phyloP scores from a whole-genome alignment of 2,113 vertebrate species.

The Oryzias javanicus region DNA sequence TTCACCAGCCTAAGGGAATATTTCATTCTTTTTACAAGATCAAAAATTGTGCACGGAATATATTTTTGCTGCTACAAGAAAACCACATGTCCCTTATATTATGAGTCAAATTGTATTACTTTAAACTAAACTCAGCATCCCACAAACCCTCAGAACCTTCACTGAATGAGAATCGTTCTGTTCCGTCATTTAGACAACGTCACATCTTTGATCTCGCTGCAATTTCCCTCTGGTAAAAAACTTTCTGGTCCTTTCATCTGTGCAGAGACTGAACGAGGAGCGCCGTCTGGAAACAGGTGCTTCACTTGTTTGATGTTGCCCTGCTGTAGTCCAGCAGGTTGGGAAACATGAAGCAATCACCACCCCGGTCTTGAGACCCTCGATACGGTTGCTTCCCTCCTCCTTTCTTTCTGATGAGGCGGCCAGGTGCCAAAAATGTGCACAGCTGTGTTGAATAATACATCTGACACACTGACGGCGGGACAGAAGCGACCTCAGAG shows the following conservation, averaged over 20 bases:
- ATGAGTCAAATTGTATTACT: constrained; percentile 13
- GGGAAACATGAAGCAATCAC: constrained; percentile 39
- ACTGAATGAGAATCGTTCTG: constrained; percentile 44
- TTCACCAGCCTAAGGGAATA: not conserved
- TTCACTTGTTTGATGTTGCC: constrained; percentile 62
- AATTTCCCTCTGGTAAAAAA: constrained; percentile 40
- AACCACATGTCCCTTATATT: not conserved
- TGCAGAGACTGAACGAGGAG: constrained; percentile 31
- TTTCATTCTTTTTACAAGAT: not conserved
- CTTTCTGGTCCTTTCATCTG: constrained; percentile 62
- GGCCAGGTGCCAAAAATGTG: constrained; percentile 59
- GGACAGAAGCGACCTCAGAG: constrained; percentile 43
- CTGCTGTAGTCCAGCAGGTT: constrained; percentile 42
- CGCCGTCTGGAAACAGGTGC: constrained; percentile 57
- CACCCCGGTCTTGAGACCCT: constrained; percentile 53
- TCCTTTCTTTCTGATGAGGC: constrained; percentile 29
- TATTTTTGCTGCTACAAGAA: not conserved
- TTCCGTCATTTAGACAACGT: constrained; percentile 40
- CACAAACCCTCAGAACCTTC: constrained; percentile 29
- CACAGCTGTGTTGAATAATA: constrained; percentile 64
- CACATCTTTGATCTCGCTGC: constrained; percentile 49
- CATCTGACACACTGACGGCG: constrained; percentile 63
- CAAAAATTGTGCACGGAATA: not conserved
- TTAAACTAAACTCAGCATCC: constrained; percentile 28
- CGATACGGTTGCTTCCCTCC: not conserved